phyloP scores from a whole-genome alignment of 1,140 invertebrate species.

The Macrobrachium rosenbergii region DNA sequence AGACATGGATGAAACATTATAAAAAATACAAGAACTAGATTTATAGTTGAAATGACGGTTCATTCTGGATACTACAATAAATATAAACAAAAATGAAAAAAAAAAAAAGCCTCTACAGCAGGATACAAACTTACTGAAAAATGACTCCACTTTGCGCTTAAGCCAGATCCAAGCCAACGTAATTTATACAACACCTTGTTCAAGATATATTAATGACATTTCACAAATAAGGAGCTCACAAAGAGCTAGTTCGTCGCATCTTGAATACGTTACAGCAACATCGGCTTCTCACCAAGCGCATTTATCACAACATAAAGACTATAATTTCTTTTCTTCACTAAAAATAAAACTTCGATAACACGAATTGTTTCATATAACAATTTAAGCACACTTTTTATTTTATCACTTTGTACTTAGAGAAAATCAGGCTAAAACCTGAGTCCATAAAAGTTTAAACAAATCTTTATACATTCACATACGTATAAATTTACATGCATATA shows the following conservation, averaged over 20 bases:
- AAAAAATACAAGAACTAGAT: conserved; percentile 27
- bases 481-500: conserved; percentile 22
- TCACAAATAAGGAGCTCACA: conserved; percentile 26
- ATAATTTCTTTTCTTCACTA: conserved; percentile 55
- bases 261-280: conserved; percentile 50
- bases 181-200: conserved; percentile 37
- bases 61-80: conserved; percentile 44
- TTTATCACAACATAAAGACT: conserved; percentile 59
- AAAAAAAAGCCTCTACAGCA: conserved; percentile 59
- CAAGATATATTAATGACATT: conserved; percentile 37
- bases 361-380: conserved; percentile 44
- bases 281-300: conserved; percentile 59
- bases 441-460: conserved; percentile 54
- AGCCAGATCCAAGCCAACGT: conserved; percentile 31
- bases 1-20: conserved; percentile 38
- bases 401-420: conserved; percentile 64
- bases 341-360: conserved; percentile 61
- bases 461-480: conserved; percentile 14
- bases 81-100: conserved; percentile 55
- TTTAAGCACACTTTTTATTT: conserved; percentile 62
- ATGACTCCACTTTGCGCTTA: conserved; percentile 33
- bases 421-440: conserved; percentile 49
- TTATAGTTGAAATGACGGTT: background rate
- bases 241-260: conserved; percentile 27
- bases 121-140: conserved; percentile 51